phyloP scores from a whole-genome alignment of 1,140 invertebrate genomes.

The Aphis gossypii region DNA sequence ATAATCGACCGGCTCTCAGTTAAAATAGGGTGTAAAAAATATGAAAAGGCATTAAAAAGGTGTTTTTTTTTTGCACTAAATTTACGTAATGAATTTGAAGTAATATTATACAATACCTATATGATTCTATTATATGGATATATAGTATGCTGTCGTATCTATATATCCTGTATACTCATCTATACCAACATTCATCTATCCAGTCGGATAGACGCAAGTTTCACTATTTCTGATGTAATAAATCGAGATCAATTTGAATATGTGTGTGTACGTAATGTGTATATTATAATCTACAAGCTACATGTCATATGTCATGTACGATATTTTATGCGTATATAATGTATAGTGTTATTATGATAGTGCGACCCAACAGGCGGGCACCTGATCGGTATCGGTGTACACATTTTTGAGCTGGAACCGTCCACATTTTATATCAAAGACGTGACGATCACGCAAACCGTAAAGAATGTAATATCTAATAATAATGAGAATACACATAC shows the following conservation, averaged over 20 bases:
- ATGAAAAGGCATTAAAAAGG: background rate
- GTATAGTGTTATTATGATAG: background rate
- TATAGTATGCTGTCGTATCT: background rate
- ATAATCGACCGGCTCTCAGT: background rate
- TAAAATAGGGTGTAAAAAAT: background rate
- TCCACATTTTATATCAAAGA: no score
- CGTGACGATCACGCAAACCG: background rate
- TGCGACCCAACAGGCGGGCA: slow-evolving; percentile 20
- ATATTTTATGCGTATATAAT: background rate
- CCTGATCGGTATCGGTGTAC: slow-evolving; percentile 5
- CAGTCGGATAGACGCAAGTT: background rate
- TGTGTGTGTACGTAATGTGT: background rate
- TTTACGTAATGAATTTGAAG: background rate
- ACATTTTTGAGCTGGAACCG: background rate
- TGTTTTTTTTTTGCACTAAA: background rate
- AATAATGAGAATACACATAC: background rate
- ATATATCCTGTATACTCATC: no score
- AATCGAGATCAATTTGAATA: background rate
- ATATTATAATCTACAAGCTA: background rate
- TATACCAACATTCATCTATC: background rate
- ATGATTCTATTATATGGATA: background rate
- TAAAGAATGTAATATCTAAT: background rate
- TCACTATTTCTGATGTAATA: background rate
- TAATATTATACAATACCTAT: background rate
- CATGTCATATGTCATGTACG: background rate